Evolutionary conservation across 2,797 vertebrate genomes (phyloP), one percentile per base, ranked within the genome.

Genomic region (Lagorchestes hirsutus): DNA sequence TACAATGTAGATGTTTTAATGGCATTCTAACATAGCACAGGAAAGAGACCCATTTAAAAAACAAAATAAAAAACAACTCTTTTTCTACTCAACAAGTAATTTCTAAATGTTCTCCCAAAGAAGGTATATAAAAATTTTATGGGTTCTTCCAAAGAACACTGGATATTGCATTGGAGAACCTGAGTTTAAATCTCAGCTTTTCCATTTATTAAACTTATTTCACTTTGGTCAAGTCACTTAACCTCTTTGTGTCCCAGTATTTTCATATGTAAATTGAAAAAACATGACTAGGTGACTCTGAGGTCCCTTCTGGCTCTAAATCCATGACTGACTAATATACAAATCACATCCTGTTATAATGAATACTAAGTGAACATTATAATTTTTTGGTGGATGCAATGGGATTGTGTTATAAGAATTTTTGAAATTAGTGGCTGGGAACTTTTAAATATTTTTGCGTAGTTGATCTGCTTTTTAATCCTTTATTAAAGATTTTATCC

Each of bases 361-460:
- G 92, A 96, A 94, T 97, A 58, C 82, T 96, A 87, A 59, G 50
- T 50, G 92, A 96, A 82, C 91, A 91, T 54, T 57, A 56, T 0
- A 52, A 90, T 92, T 94, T 95, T 74, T 58, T 57, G 46, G 40
- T 50, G 8, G 16, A 24, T 93, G 54, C 62, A 94, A 4, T 62
- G 62, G 40, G 54, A 94, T 55, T 94, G 62, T 46, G 55, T 28
- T 93, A 54, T 92, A 95, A 96, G 28, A 97, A 96, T 92, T n/a
- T 93, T 8, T 96, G 56, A 92, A 93, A 57, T 31, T 74, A 92
- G 92, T 90, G 90, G 74, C 92, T 93, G 31, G 91, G 55, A 46
- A 34, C 24, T 12, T 55, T 95, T 94, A 29, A 27, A 55, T 87
- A 93, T 46, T 93, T 96, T 92, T 57, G 29, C 57, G 62, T 93